phyloP scores from a whole-genome alignment of 1,140 invertebrate genomes.

The Solenopsis fugax region DNA sequence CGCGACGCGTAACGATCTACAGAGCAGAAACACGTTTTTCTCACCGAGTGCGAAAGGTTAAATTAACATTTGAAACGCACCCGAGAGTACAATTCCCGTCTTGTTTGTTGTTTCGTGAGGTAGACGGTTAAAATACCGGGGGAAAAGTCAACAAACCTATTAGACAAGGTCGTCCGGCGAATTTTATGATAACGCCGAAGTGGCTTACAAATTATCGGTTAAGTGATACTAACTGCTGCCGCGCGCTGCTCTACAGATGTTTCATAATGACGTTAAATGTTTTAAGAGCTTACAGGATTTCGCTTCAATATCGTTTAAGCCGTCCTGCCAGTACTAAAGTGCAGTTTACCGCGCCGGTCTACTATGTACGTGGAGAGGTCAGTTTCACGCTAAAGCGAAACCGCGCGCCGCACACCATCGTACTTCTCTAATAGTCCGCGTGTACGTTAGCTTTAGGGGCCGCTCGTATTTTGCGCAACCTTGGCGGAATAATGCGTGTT shows the following conservation, averaged over 20 bases:
- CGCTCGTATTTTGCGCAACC: conserved; percentile 41
- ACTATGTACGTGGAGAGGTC: conserved; percentile 70
- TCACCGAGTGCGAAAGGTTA: background rate
- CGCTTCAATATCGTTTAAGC: conserved; percentile 77
- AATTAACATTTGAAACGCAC: conserved; percentile 1
- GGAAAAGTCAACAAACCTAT: conserved; percentile 44
- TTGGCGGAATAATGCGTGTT: conserved; percentile 66
- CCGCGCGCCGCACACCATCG: conserved; percentile 50
- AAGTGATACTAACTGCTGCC: conserved; percentile 59
- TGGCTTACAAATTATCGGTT: conserved; percentile 65
- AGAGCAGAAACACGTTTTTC: background rate
- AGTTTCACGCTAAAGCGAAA: conserved; percentile 76
- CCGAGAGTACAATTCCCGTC: background rate
- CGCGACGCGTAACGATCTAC: no score
- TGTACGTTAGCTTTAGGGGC: conserved; percentile 35
- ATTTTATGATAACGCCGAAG: conserved; percentile 60
- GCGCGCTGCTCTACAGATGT: conserved; percentile 52
- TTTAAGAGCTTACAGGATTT: conserved; percentile 74
- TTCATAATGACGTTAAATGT: conserved; percentile 74
- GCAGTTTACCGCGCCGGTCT: conserved; percentile 73
- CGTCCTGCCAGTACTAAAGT: conserved; percentile 73
- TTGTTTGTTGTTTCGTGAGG: conserved; percentile 41
- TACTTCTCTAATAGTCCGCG: conserved; percentile 51
- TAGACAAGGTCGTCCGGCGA: conserved; percentile 23
- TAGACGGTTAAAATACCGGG: background rate